A percentile compares a stretch with the other conserved stretches of the same genome.
These are phyloP conservation scores for Drosophila colorata DNA, from an alignment of 2,888 invertebrate genomes.

Conservation along the genomic window DNA sequence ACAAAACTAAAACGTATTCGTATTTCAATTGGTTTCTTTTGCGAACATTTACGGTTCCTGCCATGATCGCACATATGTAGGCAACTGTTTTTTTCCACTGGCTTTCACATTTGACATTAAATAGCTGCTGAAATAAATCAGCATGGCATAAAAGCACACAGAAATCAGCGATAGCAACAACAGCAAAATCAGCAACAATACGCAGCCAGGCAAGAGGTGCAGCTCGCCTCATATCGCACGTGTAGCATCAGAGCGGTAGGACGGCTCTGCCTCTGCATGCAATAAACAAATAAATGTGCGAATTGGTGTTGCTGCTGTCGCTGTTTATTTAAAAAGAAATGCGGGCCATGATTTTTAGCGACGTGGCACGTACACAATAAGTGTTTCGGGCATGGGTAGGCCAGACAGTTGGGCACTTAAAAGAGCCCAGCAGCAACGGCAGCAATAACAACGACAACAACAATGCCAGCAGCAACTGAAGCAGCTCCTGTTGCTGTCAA, in stretches of 20 bases:
- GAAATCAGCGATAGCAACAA: constrained; percentile 28
- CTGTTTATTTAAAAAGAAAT: constrained; percentile 74
- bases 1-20: constrained; percentile 42
- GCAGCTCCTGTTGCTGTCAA: constrained; percentile 75
- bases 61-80: constrained; percentile 56
- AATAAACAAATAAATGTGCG: constrained; percentile 78
- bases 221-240: constrained; percentile 44
- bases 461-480: constrained; percentile 19
- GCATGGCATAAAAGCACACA: constrained; percentile 43
- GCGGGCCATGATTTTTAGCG: constrained; percentile 79
- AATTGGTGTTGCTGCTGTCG: constrained; percentile 51
- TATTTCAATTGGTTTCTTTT: constrained; percentile 51
- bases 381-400: constrained; percentile 38
- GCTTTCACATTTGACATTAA: constrained; percentile 63
- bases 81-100: constrained; percentile 53
- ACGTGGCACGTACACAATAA: constrained; percentile 73
- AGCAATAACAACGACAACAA: constrained; percentile 24
- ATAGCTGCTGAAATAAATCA: constrained; percentile 77
- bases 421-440: constrained; percentile 46
- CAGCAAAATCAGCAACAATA: constrained; percentile 54
- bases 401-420: constrained; percentile 75
- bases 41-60: constrained; percentile 14
- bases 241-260: constrained; percentile 41
- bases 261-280: constrained; percentile 53
- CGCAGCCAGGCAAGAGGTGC: constrained; percentile 16